A percentile compares a stretch with the other conserved stretches of the same genome.
These are phyloP conservation scores for Antitype chi DNA, from an alignment of 2,888 invertebrate species.

Conservation along the genomic window DNA sequence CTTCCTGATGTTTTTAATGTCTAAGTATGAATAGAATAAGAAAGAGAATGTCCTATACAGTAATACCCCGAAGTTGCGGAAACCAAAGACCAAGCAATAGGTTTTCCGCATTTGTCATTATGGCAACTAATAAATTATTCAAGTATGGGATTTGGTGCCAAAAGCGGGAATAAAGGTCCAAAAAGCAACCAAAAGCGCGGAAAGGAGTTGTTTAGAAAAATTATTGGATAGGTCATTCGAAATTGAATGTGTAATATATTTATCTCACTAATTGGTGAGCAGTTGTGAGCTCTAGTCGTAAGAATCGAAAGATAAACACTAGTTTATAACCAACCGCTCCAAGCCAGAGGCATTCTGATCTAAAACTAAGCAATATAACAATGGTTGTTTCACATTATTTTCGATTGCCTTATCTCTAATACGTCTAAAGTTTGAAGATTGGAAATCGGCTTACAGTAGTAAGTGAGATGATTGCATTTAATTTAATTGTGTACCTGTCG, in stretches of 20 bases:
- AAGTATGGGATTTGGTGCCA: slow-evolving; percentile 44
- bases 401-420: slow-evolving; percentile 37
- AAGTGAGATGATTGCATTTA: slow-evolving; percentile 69
- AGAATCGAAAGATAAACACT: slow-evolving; percentile 41
- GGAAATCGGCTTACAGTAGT: slow-evolving; percentile 48
- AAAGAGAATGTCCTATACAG: slow-evolving; percentile 60
- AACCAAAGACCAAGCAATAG: slow-evolving; percentile 21
- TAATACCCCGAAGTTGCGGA: slow-evolving; percentile 39
- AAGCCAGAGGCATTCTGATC: slow-evolving; percentile 50
- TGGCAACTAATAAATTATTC: slow-evolving; percentile 42
- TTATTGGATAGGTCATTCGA: slow-evolving; percentile 58
- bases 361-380: slow-evolving; percentile 58
- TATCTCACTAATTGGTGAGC: slow-evolving; percentile 59
- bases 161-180: slow-evolving; percentile 38
- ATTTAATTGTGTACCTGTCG: slow-evolving; percentile 57
- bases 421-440: slow-evolving; percentile 33
- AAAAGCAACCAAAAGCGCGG: slow-evolving; percentile 21
- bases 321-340: slow-evolving; percentile 35
- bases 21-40: slow-evolving; percentile 41
- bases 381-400: slow-evolving; percentile 58
- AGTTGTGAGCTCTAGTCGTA: slow-evolving; percentile 67
- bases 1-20: slow-evolving; percentile 51
- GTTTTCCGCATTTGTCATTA: slow-evolving; percentile 24
- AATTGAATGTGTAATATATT: slow-evolving; percentile 38
- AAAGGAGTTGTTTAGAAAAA: slow-evolving; percentile 20